Percentiles rank a stretch among this genome's conserved stretches.
phyloP scores from a whole-genome alignment of 2,797 vertebrate species.

The Enteromius anoplus region DNA sequence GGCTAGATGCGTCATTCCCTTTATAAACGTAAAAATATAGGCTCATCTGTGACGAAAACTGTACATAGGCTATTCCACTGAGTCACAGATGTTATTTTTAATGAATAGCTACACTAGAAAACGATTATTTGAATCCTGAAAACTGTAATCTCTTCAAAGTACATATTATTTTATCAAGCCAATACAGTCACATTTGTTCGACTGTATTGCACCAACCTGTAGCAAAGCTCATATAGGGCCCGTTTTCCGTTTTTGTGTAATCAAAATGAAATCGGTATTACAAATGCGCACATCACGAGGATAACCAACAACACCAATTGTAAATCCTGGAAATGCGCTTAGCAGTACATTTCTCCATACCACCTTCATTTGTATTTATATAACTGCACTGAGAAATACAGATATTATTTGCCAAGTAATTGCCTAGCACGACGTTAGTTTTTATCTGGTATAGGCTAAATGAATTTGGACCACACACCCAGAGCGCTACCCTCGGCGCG shows the following conservation, averaged over 20 bases:
- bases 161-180: not conserved
- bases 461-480: conserved; percentile 52
- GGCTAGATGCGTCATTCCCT: not conserved
- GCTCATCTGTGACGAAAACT: not conserved
- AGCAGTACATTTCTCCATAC: conserved; percentile 3
- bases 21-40: not conserved
- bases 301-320: conserved; percentile 23
- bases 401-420: conserved; percentile 12
- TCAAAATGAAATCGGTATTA: conserved; percentile 43
- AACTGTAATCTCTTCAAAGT: not conserved
- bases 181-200: not conserved
- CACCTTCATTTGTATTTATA: conserved; percentile 12
- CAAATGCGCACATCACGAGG: conserved; percentile 9
- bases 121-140: not conserved
- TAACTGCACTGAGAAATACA: not conserved
- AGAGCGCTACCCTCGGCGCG: conserved; percentile 68
- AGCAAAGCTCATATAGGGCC: conserved; percentile 23
- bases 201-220: conserved; percentile 25
- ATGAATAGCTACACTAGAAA: not conserved
- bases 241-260: conserved; percentile 37
- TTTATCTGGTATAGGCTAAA: not conserved
- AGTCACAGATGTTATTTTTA: not conserved
- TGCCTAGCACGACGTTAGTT: not conserved
- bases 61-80: not conserved
- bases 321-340: conserved; percentile 1